A percentile compares a stretch with the other conserved stretches of the same genome.
Conservation (phyloP, 2,797 vertebrate species). For the Acrocephalus scirpaceus region DNA sequence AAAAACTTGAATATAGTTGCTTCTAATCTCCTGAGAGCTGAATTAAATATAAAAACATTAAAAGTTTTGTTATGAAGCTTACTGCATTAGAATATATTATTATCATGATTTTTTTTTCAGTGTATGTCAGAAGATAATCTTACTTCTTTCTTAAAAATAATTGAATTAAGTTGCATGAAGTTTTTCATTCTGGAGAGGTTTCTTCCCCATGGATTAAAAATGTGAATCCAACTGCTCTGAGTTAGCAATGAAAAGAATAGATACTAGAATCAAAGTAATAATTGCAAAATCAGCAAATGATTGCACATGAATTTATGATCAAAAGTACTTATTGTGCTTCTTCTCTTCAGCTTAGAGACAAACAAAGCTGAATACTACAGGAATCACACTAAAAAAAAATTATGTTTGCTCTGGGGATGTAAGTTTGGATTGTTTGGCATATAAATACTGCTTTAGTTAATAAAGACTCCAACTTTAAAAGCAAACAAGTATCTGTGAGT, state of each 20-base stretch:
- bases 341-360: background rate
- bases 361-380: background rate
- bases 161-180: background rate
- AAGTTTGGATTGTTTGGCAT: background rate
- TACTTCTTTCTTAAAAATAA: background rate
- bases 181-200: background rate
- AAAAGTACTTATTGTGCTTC: background rate
- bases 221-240: background rate
- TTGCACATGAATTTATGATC: background rate
- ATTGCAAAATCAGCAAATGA: background rate
- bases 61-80: background rate
- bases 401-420: background rate
- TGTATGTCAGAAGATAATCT: background rate
- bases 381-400: background rate
- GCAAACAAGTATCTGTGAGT: background rate
- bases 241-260: background rate
- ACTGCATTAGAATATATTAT: background rate
- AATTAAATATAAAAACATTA: background rate
- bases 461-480: background rate
- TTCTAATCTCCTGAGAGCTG: background rate
- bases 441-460: background rate
- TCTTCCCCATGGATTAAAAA: constrained; percentile 82
- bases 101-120: background rate
- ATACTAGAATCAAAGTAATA: background rate
- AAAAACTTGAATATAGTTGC: background rate